Percentiles rank a stretch among this genome's conserved stretches.
Evolutionary conservation across 2,888 invertebrate genomes (phyloP).

Genomic region (Pristionchus arcanus): DNA sequence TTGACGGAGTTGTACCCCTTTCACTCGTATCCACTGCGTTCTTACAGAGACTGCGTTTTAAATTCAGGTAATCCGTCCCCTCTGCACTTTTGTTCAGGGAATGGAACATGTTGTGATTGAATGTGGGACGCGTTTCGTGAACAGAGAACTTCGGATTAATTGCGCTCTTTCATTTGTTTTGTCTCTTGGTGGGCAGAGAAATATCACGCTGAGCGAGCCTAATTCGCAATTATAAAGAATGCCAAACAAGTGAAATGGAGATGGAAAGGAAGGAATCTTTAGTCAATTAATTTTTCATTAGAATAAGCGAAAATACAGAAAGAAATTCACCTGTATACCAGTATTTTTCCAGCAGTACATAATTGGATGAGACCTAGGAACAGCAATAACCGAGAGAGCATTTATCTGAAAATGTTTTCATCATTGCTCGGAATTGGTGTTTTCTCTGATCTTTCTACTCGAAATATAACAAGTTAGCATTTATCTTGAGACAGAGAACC

Average conservation of each 20-base stretch:
- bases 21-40: too few species aligned
- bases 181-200: constrained; percentile 57
- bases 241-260: not conserved
- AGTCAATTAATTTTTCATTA: too few species aligned
- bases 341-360: constrained; percentile 58
- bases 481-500: not conserved
- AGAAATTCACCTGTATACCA: constrained; percentile 61
- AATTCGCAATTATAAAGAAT: constrained; percentile 4
- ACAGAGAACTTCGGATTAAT: not conserved
- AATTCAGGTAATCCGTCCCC: not conserved
- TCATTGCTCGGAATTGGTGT: not conserved
- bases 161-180: not conserved
- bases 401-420: not conserved
- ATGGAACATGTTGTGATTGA: not conserved
- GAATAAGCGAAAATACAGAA: not conserved
- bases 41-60: too few species aligned
- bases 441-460: too few species aligned
- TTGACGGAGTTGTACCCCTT: too few species aligned
- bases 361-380: not conserved
- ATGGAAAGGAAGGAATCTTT: not conserved
- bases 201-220: not conserved
- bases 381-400: not conserved
- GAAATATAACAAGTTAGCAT: too few species aligned
- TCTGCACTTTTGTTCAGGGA: constrained; percentile 1
- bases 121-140: not conserved